Base-by-base conservation (phyloP, 2,888 invertebrate species). In the Fragum fragum region DNA sequence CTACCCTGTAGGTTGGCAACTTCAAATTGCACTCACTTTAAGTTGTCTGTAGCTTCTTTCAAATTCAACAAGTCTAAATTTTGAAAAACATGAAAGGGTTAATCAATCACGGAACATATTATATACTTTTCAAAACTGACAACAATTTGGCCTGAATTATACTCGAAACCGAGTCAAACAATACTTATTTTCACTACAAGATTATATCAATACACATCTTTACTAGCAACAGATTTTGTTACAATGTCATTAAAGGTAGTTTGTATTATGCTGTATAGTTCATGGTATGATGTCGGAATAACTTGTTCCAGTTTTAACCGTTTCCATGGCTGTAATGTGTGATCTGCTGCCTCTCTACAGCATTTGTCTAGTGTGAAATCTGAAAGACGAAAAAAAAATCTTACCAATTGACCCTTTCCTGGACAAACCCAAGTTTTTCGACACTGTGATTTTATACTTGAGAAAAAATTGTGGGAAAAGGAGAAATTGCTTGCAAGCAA, bases 171-270 rank as follows among this genome's bases (percentile, higher is more conserved):
- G 18, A 21, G n/a, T 14, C 57, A 57, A 23, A n/a, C n/a, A n/a
- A n/a, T n/a, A n/a, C n/a, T n/a, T n/a, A n/a, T n/a, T n/a, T n/a
- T n/a, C n/a, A n/a, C n/a, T n/a, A n/a, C n/a, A n/a, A n/a, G n/a
- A n/a, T n/a, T 28, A 28, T 29, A 63, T 85, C 74, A 88, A 73
- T 89, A 90, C 6, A 90, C 87, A 73, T 89, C 87, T 72, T 81
- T 87, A 9, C 88, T 90, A 2, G 88, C 88, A 1, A 89, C 76
- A 42, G 89, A 85, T 73, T 88, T 87, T 36, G 85, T 85, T 9
- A 89, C 88, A n/a, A 90, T 86, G 29, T 85, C 71, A 11, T 85
- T 84, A 63, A 90, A 90, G 39, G 89, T 87, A 21, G 76, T 57
- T 47, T 89, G 89, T 28, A 90, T 87, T 16, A 83, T 71, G n/a